Evolutionary conservation across 2,888 invertebrate genomes (phyloP).

Genomic region (Polydrusus cervinus): DNA sequence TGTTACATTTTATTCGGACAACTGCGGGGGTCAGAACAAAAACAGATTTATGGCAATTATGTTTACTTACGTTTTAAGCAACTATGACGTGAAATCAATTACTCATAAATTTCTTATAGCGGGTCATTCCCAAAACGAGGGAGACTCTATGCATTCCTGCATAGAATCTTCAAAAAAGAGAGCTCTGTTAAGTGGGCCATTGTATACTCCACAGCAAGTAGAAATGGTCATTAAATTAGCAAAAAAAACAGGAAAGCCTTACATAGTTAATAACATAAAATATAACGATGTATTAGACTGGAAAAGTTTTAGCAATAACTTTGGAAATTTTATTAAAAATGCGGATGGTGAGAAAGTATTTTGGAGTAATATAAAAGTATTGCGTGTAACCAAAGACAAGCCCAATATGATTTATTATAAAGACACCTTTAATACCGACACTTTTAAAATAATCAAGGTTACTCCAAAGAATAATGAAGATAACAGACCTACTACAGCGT

Average conservation of each 20-base stretch:
- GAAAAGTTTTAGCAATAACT: constrained; percentile 5
- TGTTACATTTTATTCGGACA: constrained; percentile 4
- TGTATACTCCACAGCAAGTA: constrained; percentile 2
- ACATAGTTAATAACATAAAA: neutral
- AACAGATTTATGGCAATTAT: constrained; percentile 5
- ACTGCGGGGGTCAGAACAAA: neutral
- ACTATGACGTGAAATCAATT: constrained; percentile 1
- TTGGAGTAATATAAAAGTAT: constrained; percentile 3
- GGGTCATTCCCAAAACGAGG: constrained; percentile 2
- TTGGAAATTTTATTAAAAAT: constrained; percentile 1
- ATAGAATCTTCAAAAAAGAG: constrained; percentile 1
- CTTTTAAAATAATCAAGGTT: constrained; percentile 3
- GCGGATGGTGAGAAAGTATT: neutral
- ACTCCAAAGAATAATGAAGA: neutral
- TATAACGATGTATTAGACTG: neutral
- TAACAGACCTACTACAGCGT: neutral
- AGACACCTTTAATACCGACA: constrained; percentile 5
- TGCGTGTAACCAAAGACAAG: constrained; percentile 2
- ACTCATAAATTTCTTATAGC: constrained; percentile 5
- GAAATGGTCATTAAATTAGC: constrained; percentile 5
- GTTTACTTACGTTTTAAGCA: constrained; percentile 1
- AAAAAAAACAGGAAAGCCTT: constrained; percentile 1
- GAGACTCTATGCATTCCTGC: constrained; percentile 2
- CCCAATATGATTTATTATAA: constrained; percentile 1
- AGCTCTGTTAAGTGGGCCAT: constrained; percentile 5